Conservation (phyloP, 2,797 vertebrate species). For the Smutsia temminckii region DNA sequence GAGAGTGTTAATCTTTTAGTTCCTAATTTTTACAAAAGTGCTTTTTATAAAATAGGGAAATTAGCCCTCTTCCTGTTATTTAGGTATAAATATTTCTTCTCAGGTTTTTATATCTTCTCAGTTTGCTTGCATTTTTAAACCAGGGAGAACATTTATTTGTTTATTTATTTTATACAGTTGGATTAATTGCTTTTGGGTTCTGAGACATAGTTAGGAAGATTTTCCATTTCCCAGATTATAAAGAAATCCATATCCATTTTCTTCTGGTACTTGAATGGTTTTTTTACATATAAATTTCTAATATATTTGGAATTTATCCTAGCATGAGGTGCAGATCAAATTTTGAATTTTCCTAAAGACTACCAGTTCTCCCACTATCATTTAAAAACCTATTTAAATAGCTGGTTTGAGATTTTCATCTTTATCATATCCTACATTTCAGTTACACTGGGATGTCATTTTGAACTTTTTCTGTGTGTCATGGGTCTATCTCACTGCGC, state of each 20-base stretch:
- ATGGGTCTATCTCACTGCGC: neutral
- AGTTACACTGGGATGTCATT: neutral
- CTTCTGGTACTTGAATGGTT: neutral
- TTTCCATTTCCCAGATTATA: neutral
- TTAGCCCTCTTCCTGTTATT: constrained; percentile 1
- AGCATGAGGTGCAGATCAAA: neutral
- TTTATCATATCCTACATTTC: constrained; percentile 17
- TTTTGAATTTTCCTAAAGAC: constrained; percentile 32
- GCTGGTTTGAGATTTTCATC: neutral
- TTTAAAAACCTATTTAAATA: constrained; percentile 9
- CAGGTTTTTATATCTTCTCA: neutral
- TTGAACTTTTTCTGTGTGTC: neutral
- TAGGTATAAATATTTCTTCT: constrained; percentile 18
- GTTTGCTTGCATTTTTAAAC: neutral
- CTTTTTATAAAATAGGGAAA: constrained; percentile 13
- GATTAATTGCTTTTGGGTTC: constrained; percentile 30
- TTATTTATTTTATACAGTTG: neutral
- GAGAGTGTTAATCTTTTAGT: neutral
- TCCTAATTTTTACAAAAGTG: neutral
- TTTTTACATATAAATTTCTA: constrained; percentile 33
- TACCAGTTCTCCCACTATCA: neutral
- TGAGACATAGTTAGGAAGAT: neutral
- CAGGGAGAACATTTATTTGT: neutral
- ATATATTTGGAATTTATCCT: constrained; percentile 32
- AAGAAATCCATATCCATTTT: constrained; percentile 25